Base-by-base conservation (phyloP, 1,140 invertebrate genomes). In the Atta texana region DNA sequence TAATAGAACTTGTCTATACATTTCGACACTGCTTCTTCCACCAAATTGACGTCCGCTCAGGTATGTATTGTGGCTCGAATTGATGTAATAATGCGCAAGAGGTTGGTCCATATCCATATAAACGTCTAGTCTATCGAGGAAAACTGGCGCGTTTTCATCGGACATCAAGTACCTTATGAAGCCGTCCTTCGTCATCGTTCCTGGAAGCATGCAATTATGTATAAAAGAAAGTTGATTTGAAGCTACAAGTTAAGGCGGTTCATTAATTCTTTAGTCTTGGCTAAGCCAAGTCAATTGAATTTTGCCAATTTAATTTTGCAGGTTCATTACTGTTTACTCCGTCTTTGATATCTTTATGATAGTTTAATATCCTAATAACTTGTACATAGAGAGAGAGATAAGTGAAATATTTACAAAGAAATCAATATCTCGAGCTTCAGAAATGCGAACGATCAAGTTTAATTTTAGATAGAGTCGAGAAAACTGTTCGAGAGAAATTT, bases 51-150 rank as follows among this genome's bases (percentile, higher is more conserved):
- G 96, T 10, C 99, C 99, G 51, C 97, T 97, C 74, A 99, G 96
- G 95, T 99, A 99, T 21, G 99, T 99, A 94, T 99, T 99, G 95
- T 99, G 99, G 74, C 99, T 99, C 68, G 98, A 99, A 96, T 99
- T 99, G 89, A 99, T 99, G 95, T 99, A 99, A 95, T 99, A 99
- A 94, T 99, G 99, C 21, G 98, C 97, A 66, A 99, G 94, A 0
- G 99, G 98, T 94, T 99, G 98, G 94, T 99, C 99, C 99, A 99
- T 99, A 90, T 99, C 99, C 98, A 98, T 99, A 94, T 99, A 99
- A 89, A 99, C 98, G 92, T 99, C 99, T 72, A 99, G 96, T 24
- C 99, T 96, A 95, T 99, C 99, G 66, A 99, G 96, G 95, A 99
- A 99, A 68, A 99, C 99, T 0, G 99, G 99, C 0, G 99, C 98